Evolutionary conservation across 1,140 invertebrate genomes (phyloP).

Genomic region (Carposina sasakii): DNA sequence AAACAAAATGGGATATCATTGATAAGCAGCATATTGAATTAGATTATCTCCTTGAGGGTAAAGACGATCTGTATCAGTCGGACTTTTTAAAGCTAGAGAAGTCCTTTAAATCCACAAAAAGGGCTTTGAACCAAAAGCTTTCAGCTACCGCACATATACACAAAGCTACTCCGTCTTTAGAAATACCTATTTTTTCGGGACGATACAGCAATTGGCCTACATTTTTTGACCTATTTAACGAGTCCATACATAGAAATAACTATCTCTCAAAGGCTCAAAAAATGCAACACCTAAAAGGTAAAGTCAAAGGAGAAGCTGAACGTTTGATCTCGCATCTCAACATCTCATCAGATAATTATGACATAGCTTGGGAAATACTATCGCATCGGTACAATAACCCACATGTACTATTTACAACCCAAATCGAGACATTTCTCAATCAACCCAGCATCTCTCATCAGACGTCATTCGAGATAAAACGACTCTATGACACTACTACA

Average conservation of each 20-base stretch:
- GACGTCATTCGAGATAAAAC: background rate
- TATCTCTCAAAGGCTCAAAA: background rate
- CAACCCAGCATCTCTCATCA: background rate
- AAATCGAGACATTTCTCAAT: slow-evolving; percentile 1
- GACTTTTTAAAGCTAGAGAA: background rate
- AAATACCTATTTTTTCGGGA: background rate
- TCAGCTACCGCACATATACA: background rate
- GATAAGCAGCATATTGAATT: background rate
- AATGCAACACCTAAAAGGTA: background rate
- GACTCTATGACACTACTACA: background rate
- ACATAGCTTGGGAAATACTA: background rate
- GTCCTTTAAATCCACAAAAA: background rate
- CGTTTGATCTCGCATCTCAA: background rate
- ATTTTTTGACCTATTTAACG: background rate
- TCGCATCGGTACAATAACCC: background rate
- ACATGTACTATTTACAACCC: background rate
- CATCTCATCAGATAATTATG: slow-evolving; percentile 3
- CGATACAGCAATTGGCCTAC: background rate
- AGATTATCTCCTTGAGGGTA: background rate
- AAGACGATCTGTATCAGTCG: background rate
- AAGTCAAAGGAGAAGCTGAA: background rate
- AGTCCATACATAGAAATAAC: background rate
- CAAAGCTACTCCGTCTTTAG: background rate
- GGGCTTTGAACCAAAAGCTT: background rate
- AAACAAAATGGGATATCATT: background rate